phyloP scores from a whole-genome alignment of 2,113 vertebrate genomes.

The Craseonycteris thonglongyai region DNA sequence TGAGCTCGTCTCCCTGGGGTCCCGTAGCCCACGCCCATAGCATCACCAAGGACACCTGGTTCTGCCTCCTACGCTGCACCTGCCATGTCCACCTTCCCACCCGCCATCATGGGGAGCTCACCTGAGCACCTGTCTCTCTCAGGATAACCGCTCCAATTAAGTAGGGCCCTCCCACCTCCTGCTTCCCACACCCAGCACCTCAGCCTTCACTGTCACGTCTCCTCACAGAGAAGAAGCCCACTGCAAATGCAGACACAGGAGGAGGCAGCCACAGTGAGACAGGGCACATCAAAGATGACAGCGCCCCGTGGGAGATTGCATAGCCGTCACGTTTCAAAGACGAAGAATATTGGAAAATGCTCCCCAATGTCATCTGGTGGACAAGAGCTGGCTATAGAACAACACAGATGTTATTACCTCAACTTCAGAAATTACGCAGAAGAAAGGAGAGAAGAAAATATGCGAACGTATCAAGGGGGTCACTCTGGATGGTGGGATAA shows the following conservation, averaged over 20 bases:
- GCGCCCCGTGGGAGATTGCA: background rate
- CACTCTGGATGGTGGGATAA: background rate
- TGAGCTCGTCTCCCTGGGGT: background rate
- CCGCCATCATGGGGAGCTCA: background rate
- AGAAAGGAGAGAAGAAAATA: background rate
- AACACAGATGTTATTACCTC: background rate
- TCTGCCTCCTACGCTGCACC: background rate
- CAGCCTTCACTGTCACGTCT: background rate
- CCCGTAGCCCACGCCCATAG: rapidly evolving
- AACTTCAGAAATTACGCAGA: background rate
- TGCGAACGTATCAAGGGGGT: background rate
- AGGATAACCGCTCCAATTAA: background rate
- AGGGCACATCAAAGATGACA: rapidly evolving
- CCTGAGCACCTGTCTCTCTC: conserved; percentile 32
- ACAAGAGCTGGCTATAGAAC: background rate
- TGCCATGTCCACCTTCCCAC: background rate
- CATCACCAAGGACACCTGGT: background rate
- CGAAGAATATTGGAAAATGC: background rate
- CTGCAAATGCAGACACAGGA: background rate
- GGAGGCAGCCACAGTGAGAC: background rate
- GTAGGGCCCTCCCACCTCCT: background rate
- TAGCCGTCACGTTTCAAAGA: background rate
- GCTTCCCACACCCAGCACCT: background rate
- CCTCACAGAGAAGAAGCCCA: background rate
- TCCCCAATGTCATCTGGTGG: background rate